Percentiles rank a stretch among this genome's conserved stretches.
These are phyloP conservation scores for Oxycera nigricornis DNA, from an alignment of 2,888 invertebrate genomes.

Conservation along the genomic window DNA sequence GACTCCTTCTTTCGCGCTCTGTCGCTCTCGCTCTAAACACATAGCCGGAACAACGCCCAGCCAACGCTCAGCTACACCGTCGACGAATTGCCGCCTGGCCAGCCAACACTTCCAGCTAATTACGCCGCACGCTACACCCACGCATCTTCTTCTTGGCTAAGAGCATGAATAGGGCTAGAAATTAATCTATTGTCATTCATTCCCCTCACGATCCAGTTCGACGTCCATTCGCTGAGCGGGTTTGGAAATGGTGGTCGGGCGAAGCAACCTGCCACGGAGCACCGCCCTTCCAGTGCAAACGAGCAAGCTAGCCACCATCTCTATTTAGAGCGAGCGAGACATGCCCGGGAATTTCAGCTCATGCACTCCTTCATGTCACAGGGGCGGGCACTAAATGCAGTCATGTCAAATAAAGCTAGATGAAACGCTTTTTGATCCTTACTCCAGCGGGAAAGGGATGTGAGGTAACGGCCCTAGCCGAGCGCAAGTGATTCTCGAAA, in stretches of 20 bases:
- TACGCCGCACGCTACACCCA: not conserved
- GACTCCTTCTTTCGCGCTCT: no score
- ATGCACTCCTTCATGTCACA: not conserved
- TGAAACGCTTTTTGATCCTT: not conserved
- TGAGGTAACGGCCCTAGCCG: not conserved
- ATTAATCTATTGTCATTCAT: constrained; percentile 28
- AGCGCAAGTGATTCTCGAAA: not conserved
- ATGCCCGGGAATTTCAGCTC: not conserved
- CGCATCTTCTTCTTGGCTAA: not conserved
- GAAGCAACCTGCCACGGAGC: not conserved
- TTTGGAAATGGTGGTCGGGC: not conserved
- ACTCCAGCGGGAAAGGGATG: not conserved
- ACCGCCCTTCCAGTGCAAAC: not conserved
- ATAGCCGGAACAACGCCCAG: not conserved
- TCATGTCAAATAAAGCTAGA: not conserved
- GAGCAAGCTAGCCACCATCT: not conserved
- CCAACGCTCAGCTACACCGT: not conserved
- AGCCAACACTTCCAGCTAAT: not conserved
- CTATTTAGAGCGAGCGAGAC: not conserved
- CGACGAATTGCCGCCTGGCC: not conserved
- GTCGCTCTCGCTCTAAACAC: no score
- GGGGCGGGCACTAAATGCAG: constrained; percentile 1
- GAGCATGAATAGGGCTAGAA: no score
- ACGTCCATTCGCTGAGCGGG: not conserved
- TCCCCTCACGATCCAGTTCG: not conserved